Evolutionary conservation across 2,113 vertebrate genomes (phyloP).

Genomic region (Mohoua ochrocephala): DNA sequence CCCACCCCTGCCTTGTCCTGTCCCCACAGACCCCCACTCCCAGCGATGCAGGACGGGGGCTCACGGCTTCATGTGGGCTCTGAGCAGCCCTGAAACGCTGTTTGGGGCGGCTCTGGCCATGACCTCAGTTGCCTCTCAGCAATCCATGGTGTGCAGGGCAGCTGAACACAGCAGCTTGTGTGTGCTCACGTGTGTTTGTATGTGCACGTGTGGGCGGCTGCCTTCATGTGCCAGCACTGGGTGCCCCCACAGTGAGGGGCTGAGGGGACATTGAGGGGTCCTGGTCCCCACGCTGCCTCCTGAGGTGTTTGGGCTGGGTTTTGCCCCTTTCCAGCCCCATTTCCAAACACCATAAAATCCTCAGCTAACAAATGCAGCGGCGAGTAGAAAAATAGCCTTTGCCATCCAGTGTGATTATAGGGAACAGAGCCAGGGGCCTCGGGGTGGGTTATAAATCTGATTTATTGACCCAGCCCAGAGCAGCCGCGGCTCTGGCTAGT

Average conservation of each 20-base stretch:
- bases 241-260: rapidly evolving
- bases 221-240: not conserved
- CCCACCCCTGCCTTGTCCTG: not conserved
- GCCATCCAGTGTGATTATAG: conserved; percentile 31
- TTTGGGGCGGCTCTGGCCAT: not conserved
- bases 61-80: rapidly evolving
- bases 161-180: not conserved
- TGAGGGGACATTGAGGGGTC: not conserved
- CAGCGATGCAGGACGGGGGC: rapidly evolving
- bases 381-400: conserved; percentile 37
- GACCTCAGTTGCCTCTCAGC: not conserved
- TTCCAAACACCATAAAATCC: conserved; percentile 18
- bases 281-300: not conserved
- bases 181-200: rapidly evolving
- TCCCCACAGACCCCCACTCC: rapidly evolving
- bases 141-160: rapidly evolving
- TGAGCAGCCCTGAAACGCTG: not conserved
- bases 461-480: conserved; percentile 64
- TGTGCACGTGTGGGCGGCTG: not conserved
- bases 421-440: conserved; percentile 52
- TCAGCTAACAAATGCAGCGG: conserved; percentile 3
- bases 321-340: not conserved
- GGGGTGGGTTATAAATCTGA: conserved; percentile 62
- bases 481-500: conserved; percentile 30
- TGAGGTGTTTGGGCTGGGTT: not conserved